These are phyloP conservation scores for Chrosomus eos DNA, from an alignment of 2,797 vertebrate genomes.

Conservation along the genomic window DNA sequence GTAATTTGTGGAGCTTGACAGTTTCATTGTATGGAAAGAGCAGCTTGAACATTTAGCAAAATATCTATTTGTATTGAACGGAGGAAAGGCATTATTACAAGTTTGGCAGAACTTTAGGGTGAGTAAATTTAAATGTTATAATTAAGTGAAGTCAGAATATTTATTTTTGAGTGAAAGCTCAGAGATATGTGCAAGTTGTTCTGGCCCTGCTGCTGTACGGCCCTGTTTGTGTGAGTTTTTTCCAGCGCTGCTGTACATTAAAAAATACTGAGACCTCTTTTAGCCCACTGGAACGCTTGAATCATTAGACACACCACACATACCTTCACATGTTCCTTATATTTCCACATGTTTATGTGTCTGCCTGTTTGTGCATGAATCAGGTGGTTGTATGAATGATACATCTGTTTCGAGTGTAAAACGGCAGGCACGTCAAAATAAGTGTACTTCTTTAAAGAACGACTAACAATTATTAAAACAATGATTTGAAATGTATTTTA, in stretches of 20 bases:
- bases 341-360: slow-evolving; percentile 13
- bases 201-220: slow-evolving; percentile 56
- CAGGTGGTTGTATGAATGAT: slow-evolving; percentile 43
- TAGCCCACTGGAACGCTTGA: slow-evolving; percentile 59
- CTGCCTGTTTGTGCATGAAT: slow-evolving; percentile 56
- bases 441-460: neutral
- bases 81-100: neutral
- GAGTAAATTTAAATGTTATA: neutral
- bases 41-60: neutral
- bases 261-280: slow-evolving; percentile 66
- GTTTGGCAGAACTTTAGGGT: neutral
- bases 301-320: slow-evolving; percentile 62
- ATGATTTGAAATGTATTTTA: neutral
- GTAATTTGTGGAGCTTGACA: slow-evolving; percentile 6
- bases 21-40: neutral
- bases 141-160: neutral
- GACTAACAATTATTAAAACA: neutral
- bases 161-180: neutral
- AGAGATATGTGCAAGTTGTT: neutral
- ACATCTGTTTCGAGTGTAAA: slow-evolving; percentile 54
- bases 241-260: slow-evolving; percentile 1
- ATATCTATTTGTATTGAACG: neutral
- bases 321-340: slow-evolving; percentile 50
- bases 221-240: slow-evolving; percentile 60
- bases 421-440: neutral